Evolutionary conservation across 2,113 vertebrate species (phyloP), one percentile per base, ranked within the genome.

Genomic region (Xenopus borealis): DNA sequence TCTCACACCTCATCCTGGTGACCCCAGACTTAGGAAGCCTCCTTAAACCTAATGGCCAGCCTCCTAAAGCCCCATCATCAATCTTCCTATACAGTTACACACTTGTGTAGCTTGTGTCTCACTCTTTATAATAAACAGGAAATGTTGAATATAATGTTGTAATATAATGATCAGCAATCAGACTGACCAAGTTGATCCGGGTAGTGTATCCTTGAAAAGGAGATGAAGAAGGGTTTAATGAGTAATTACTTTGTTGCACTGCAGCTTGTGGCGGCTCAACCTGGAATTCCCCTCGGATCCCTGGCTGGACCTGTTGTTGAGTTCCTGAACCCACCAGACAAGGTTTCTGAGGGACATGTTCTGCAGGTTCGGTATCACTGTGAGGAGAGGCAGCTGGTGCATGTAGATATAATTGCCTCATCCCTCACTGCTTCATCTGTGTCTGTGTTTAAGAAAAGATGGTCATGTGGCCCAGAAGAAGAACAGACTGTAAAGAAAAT

Each of bases 291-390:
- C 3, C 12, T 12, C 17, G 17, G 17, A 1, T 1, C 30, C 46
- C 8, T 17, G 17, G 12, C 10, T 7, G 30, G 52, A 58, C 61
- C 72, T 18, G 47, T 46, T 30, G n/a, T 75, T 10, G 52, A 50
- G 0, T 78, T 92, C 66, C 72, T 91, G 20, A 90, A 90, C 72
- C 88, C 90, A n/a, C 87, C 89, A 45, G 44, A 79, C 53, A 81
- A 83, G 66, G 78, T 85, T 7, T 55, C 83, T 3, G 72, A 87
- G 11, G 78, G 62, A 57, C 74, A 83, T 10, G 64, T 47, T 4
- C 18, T 91, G 58, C 67, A 80, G 23, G 66, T 92, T 12, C 73
- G 79, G 2, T 92, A 88, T 78, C 86, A 83, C 7, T 93, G 92
- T 72, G 81, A 85, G 18, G 19, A 69, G 13, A 47, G 78, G 33